These are phyloP conservation scores for Diadema setosum DNA, from an alignment of 35 echinoderm and acorn worm genomes.

Conservation along the genomic window DNA sequence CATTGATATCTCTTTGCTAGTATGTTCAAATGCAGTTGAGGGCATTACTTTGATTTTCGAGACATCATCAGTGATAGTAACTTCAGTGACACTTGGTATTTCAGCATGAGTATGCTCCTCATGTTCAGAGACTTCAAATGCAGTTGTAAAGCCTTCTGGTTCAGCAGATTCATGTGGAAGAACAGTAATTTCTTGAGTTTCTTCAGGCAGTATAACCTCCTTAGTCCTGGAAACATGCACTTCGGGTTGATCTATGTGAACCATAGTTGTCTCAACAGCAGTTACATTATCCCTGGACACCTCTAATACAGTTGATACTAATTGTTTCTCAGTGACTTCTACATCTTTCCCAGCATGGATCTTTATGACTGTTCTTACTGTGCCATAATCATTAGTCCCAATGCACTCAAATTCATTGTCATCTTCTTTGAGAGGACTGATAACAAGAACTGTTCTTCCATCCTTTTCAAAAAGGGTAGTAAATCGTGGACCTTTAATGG, in stretches of 20 bases:
- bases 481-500: conserved; percentile 39
- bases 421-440: conserved; percentile 57
- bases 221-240: background rate
- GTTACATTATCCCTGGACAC: background rate
- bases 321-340: background rate
- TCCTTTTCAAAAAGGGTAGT: conserved; percentile 46
- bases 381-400: conserved; percentile 64
- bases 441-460: conserved; percentile 53
- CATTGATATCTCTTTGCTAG: too few relatives aligned
- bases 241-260: background rate
- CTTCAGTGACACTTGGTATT: too few relatives aligned
- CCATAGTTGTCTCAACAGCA: background rate
- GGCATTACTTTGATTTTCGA: too few relatives aligned
- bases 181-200: too few relatives aligned
- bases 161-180: too few relatives aligned
- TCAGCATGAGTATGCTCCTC: too few relatives aligned
- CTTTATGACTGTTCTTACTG: conserved; percentile 60
- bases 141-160: background rate
- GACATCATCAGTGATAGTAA: too few relatives aligned
- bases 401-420: conserved; percentile 80
- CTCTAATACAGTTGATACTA: background rate
- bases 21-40: too few relatives aligned
- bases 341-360: conserved; percentile 42
- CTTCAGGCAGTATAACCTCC: background rate
- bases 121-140: background rate